Conservation (phyloP, 92 coral and sea anemone genomes). For the Paragorgia papillata region DNA sequence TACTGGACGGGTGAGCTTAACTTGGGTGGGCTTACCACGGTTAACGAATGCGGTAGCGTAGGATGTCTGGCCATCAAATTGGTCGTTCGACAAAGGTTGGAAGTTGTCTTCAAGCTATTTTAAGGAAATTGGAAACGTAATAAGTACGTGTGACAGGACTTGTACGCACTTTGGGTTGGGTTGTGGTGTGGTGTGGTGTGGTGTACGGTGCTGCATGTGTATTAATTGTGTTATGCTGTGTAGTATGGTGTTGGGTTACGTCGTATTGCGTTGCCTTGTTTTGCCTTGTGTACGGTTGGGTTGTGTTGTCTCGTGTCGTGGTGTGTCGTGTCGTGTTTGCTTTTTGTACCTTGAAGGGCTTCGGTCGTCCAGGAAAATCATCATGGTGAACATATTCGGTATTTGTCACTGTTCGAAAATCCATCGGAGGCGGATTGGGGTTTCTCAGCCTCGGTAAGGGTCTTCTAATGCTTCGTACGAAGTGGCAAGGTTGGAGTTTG, state of each 20-base stretch:
- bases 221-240: too few species aligned
- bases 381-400: slow-evolving; percentile 65
- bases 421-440: slow-evolving; percentile 98
- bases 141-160: too few species aligned
- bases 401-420: slow-evolving; percentile 87
- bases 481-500: slow-evolving; percentile 57
- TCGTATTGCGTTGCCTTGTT: too few species aligned
- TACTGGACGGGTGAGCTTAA: slow-evolving; percentile 77
- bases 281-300: too few species aligned
- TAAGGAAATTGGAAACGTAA: background rate
- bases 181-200: too few species aligned
- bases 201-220: background rate
- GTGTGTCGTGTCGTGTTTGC: too few species aligned
- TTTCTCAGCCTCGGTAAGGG: slow-evolving; percentile 89
- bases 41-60: slow-evolving; percentile 71
- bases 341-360: slow-evolving; percentile 62
- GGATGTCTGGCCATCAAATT: slow-evolving; percentile 77
- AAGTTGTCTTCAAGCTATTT: slow-evolving; percentile 67
- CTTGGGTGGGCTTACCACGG: slow-evolving; percentile 71
- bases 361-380: slow-evolving; percentile 55
- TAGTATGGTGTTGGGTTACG: too few species aligned
- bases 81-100: slow-evolving; percentile 56
- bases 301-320: slow-evolving; percentile 1
- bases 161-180: too few species aligned
- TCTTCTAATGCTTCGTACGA: slow-evolving; percentile 62